These are phyloP conservation scores for Acanthoscelides obtectus DNA, from an alignment of 2,888 invertebrate species.

Conservation along the genomic window DNA sequence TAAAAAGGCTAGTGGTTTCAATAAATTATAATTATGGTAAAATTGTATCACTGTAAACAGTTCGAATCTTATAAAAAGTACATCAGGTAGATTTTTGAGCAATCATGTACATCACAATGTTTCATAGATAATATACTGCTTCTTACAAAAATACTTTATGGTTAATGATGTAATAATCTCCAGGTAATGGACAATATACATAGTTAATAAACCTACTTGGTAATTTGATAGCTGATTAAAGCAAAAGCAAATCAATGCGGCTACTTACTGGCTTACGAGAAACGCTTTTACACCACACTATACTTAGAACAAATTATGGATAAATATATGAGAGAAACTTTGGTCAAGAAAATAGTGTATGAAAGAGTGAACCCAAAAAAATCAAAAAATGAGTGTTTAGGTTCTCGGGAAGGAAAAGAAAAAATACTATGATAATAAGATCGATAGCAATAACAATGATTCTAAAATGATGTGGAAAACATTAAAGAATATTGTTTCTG, in stretches of 20 bases:
- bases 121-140: too few species aligned
- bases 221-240: constrained; percentile 57
- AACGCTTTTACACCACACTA: constrained; percentile 80
- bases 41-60: not conserved
- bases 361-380: too few species aligned
- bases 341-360: too few species aligned
- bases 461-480: too few species aligned
- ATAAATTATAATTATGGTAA: not conserved
- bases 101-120: not conserved
- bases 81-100: not conserved
- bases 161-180: not conserved
- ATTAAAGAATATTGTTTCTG: too few species aligned
- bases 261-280: constrained; percentile 78
- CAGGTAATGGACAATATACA: not conserved
- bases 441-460: too few species aligned
- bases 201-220: constrained; percentile 56
- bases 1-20: not conserved
- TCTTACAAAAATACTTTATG: not conserved
- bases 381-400: too few species aligned
- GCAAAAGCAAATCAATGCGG: constrained; percentile 84
- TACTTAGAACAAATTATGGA: constrained; percentile 78
- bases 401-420: too few species aligned
- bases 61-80: not conserved
- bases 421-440: too few species aligned
- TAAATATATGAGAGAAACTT: constrained; percentile 76